Evolutionary conservation across 2,888 invertebrate species (phyloP).

Genomic region (Sicus ferrugineus): DNA sequence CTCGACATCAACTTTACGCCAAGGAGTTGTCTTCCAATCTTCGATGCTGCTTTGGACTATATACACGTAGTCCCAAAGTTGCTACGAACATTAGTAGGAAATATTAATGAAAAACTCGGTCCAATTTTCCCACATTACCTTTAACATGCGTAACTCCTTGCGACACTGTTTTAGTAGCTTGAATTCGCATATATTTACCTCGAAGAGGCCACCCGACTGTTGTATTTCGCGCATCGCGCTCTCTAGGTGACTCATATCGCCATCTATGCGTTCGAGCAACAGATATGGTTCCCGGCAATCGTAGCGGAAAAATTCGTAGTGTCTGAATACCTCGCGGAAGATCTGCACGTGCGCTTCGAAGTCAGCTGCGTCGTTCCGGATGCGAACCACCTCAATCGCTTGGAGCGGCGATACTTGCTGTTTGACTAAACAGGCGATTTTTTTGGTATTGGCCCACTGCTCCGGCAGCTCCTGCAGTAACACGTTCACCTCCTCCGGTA

Average conservation of each 20-base stretch:
- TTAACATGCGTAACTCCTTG: conserved; percentile 86
- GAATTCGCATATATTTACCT: conserved; percentile 94
- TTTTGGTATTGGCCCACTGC: conserved; percentile 95
- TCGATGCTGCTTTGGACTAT: conserved; percentile 91
- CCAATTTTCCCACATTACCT: conserved; percentile 67
- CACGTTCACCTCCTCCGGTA: conserved; percentile 94
- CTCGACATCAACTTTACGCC: conserved; percentile 96
- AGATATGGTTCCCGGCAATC: conserved; percentile 78
- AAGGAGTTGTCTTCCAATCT: conserved; percentile 97
- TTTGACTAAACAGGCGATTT: conserved; percentile 87
- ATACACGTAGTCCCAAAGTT: conserved; percentile 94
- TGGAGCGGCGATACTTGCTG: conserved; percentile 95
- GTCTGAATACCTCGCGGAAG: conserved; percentile 88
- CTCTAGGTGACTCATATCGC: conserved; percentile 81
- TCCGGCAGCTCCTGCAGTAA: conserved; percentile 91
- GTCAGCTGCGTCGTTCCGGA: conserved; percentile 82
- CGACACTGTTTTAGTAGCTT: conserved; percentile 91
- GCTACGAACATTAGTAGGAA: conserved; percentile 65
- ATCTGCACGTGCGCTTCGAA: conserved; percentile 86
- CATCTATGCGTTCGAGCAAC: conserved; percentile 79
- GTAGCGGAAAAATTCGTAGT: conserved; percentile 79
- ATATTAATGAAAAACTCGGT: neutral
- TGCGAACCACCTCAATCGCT: conserved; percentile 91
- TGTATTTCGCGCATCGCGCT: conserved; percentile 86
- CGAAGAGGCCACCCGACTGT: conserved; percentile 91